A percentile compares a stretch with the other conserved stretches of the same genome.
Conservation (phyloP, 2,888 invertebrate genomes). For the Epinotia ramella region DNA sequence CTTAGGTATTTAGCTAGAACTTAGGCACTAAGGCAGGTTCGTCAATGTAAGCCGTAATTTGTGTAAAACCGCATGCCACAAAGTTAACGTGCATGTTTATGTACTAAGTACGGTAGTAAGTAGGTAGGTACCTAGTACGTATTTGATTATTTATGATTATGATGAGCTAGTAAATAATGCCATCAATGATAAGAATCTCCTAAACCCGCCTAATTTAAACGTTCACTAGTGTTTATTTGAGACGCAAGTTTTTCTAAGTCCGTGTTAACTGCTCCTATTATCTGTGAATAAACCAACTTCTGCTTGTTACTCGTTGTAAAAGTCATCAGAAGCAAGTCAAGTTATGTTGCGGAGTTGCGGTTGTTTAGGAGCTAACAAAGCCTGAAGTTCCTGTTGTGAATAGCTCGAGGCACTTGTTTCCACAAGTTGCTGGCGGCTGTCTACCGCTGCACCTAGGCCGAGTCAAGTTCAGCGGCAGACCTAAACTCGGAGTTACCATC, state of each 20-base stretch:
- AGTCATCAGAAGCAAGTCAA: conserved; percentile 24
- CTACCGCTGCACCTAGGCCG: background rate
- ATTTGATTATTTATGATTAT: no score
- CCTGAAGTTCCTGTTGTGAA: conserved; percentile 25
- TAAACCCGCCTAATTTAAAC: background rate
- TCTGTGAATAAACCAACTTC: background rate
- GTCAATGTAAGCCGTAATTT: no score
- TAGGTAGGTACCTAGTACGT: no score
- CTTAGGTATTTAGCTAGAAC: no score
- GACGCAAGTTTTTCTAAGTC: background rate
- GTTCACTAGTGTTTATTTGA: background rate
- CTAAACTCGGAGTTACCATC: background rate
- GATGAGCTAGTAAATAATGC: no score
- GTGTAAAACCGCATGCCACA: no score
- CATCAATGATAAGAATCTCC: no score
- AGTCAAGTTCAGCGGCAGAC: conserved; percentile 11
- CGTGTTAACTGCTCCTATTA: background rate
- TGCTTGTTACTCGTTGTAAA: conserved; percentile 13
- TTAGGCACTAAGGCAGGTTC: no score
- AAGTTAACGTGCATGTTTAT: no score
- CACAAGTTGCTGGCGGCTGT: conserved; percentile 32
- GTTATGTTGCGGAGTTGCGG: conserved; percentile 24
- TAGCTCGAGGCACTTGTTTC: conserved; percentile 28
- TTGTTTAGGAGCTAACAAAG: conserved; percentile 31
- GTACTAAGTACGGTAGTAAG: no score